Conservation (phyloP, 2,888 invertebrate genomes). For the Melanotus villosus region DNA sequence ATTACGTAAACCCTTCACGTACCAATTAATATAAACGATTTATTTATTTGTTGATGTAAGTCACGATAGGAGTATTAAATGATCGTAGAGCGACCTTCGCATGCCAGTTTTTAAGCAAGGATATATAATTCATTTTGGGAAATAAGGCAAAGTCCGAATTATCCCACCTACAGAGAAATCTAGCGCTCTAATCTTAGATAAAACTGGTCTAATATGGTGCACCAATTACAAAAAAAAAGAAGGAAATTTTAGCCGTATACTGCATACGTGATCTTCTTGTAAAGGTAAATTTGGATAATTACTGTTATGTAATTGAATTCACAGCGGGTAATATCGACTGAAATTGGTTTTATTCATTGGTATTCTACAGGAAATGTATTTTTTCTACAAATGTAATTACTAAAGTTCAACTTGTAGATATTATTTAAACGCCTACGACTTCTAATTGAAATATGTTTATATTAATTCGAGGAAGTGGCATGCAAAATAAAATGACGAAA, state of each 20-base stretch:
- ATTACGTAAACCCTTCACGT: too few species aligned
- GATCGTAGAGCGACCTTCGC: background rate
- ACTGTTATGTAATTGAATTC: slow-evolving; percentile 11
- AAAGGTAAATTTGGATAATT: slow-evolving; percentile 18
- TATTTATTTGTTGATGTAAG: background rate
- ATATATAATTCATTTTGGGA: slow-evolving; percentile 14
- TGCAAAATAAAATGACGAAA: too few species aligned
- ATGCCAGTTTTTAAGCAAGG: slow-evolving; percentile 4
- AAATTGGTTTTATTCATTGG: slow-evolving; percentile 14
- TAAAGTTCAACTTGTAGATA: background rate
- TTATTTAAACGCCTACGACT: slow-evolving; percentile 3
- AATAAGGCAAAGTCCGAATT: slow-evolving; percentile 6
- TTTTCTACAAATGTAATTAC: background rate
- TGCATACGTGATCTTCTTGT: slow-evolving; percentile 14
- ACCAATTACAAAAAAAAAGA: slow-evolving; percentile 8
- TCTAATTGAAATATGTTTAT: too few species aligned
- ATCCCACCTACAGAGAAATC: slow-evolving; percentile 7
- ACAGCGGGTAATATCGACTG: background rate
- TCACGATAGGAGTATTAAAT: background rate
- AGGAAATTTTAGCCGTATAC: background rate
- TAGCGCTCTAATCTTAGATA: slow-evolving; percentile 7
- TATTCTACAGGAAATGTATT: background rate
- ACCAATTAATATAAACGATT: too few species aligned
- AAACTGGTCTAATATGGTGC: slow-evolving; percentile 8
- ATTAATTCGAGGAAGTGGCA: too few species aligned